Conservation (phyloP, 2,113 vertebrate genomes). For the Lota lota region DNA sequence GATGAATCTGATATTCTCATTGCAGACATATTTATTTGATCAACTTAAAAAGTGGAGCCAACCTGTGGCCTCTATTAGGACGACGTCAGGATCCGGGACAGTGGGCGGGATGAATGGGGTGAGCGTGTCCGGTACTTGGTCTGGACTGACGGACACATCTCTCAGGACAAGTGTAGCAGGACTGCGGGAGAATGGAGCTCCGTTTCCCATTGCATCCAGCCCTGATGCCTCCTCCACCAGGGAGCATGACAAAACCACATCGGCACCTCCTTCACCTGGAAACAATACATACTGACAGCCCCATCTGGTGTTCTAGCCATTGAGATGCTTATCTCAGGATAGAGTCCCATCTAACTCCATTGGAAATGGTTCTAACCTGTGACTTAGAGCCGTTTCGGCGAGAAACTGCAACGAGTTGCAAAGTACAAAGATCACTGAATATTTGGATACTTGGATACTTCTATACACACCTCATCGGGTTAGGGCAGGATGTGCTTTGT, state of each 20-base stretch:
- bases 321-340: no score
- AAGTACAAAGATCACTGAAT: no score
- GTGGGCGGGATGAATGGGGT: slow-evolving; percentile 67
- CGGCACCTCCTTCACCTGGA: slow-evolving; percentile 58
- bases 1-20: background rate
- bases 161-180: slow-evolving; percentile 75
- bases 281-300: background rate
- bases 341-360: no score
- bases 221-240: slow-evolving; percentile 65
- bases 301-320: no score
- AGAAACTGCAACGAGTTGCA: no score
- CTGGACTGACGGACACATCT: slow-evolving; percentile 57
- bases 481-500: no score
- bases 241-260: slow-evolving; percentile 76
- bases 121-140: slow-evolving; percentile 67
- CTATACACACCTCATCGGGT: no score
- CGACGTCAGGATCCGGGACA: slow-evolving; percentile 47
- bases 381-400: no score
- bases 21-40: background rate
- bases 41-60: background rate
- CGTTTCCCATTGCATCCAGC: slow-evolving; percentile 34
- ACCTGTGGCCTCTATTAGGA: slow-evolving; percentile 80
- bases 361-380: no score
- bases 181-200: slow-evolving; percentile 34
- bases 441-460: no score